Base-by-base conservation (phyloP, 2,888 invertebrate species). In the Pseudococcus viburni region DNA sequence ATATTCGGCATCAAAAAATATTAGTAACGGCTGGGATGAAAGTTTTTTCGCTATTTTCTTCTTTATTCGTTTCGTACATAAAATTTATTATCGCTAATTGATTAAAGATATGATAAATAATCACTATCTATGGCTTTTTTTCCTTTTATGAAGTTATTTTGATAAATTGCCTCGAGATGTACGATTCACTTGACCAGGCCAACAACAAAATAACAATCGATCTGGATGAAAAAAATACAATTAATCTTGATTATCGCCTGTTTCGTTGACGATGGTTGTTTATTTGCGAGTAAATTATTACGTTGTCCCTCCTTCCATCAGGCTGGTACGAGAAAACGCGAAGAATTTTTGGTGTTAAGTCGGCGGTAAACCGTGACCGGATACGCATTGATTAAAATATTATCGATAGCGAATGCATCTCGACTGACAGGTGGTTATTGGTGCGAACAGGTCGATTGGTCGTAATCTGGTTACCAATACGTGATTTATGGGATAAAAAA, bases 381-480 rank as follows among this genome's bases (percentile, higher is more conserved):
- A 73, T 73, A 73, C 33, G 33, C 26, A 17, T 73, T 73, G 73
- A 73, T 73, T 26, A 73, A 73, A 73, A 73, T 33, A 73, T 73
- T 73, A 73, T 33, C 73, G 73, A 73, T 73, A 17, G 33, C 26
- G 15, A 73, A 73, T 33, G 73, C 64, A 73, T 26, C 73, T 73
- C 64, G 12, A 15, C 73, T 73, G 73, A 73, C 73, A 73, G 73
- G 73, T 33, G 73, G 33, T 73, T 73, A 73, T 73, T 73, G 73
- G 73, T 73, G 33, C 73, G 73, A 73, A 73, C 33, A 73, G 26
- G 33, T 73, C 68, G 68, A 73, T 33, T 73, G 26, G 73, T 73
- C 33, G 33, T 73, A 73, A 73, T 73, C 73, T 73, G 73, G 73
- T 73, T 73, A 73, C 64, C 64, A 22, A 73, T 73, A 73, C 73